Evolutionary conservation across 2,113 vertebrate genomes (phyloP), one percentile per base, ranked within the genome.

Genomic region (Greenwoodochromis staneri): DNA sequence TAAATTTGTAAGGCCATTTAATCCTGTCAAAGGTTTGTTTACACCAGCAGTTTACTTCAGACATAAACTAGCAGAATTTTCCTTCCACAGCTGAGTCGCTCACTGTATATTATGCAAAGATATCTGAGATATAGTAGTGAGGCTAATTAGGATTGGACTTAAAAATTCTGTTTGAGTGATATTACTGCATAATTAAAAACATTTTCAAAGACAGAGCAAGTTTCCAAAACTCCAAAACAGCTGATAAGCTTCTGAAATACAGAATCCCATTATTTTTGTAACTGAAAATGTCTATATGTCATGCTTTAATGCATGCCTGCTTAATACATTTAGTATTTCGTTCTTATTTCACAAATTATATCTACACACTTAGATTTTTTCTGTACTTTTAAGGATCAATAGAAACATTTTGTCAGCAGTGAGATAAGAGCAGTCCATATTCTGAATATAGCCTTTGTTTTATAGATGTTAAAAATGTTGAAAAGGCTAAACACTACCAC

Each of bases 141-240:
- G 42, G 36, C 53, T 59, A 42, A 21, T 59, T 81, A 42, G 36
- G 36, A 24, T 42, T 45, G 34, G 21, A 59, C 53, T 81, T 81
- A 34, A 63, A 63, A 49, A 49, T 83, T 83, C 55, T 17, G 38
- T 66, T 49, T 78, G 73, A 73, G 38, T 73, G 69, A 78, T 51
- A 78, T 78, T 4, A 34, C 73, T 78, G 47, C 27, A 78, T 78
- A 78, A 78, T 78, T 78, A 78, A 78, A 31, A n/a, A 34, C 45
- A n/a, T 34, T 13, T 78, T 78, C 73, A 78, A 78, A 78, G 73
- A 78, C 16, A 78, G 45, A 51, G 45, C 27, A 31, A 78, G 73
- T 78, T 78, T 78, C 27, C 47, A 49, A 51, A 78, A 78, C 45
- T 49, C 45, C 10, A 11, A 51, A 78, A 78, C 45, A 78, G 73